A percentile compares a stretch with the other conserved stretches of the same genome.
Conservation (phyloP, 2,888 invertebrate genomes). For the Tuberolachnus salignus region DNA sequence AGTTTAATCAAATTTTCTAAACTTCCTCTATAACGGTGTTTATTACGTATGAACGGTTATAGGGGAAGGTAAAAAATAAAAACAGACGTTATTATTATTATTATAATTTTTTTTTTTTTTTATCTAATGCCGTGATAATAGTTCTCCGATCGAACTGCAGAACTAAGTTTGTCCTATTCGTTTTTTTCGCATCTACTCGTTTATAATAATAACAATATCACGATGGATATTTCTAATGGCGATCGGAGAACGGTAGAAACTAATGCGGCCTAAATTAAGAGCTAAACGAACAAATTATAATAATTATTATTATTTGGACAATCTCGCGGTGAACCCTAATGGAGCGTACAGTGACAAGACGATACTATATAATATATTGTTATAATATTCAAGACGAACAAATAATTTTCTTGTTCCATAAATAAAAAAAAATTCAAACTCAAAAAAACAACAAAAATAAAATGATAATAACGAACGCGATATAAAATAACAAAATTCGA, state of each 20-base stretch:
- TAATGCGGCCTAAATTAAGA: neutral
- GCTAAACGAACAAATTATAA: neutral
- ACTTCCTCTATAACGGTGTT: neutral
- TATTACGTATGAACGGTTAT: neutral
- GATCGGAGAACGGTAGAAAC: constrained; percentile 23
- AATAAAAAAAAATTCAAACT: constrained; percentile 1
- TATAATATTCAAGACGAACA: constrained; percentile 4
- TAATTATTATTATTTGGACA: neutral
- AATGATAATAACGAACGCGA: constrained; percentile 5
- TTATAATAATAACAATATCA: neutral
- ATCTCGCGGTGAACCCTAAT: constrained; percentile 21
- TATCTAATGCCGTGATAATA: neutral
- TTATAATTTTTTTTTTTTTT: too few relatives aligned
- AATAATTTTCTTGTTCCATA: constrained; percentile 24
- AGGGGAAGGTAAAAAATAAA: neutral
- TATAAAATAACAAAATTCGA: neutral
- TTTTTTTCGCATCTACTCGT: neutral
- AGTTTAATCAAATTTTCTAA: constrained; percentile 23
- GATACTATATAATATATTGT: constrained; percentile 27
- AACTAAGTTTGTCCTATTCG: neutral
- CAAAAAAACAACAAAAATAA: neutral
- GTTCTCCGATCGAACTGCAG: constrained; percentile 12
- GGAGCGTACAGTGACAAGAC: constrained; percentile 56
- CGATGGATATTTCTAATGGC: neutral
- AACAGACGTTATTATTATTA: neutral